phyloP scores from a whole-genome alignment of 2,888 invertebrate species.

The Nomada fabriciana region DNA sequence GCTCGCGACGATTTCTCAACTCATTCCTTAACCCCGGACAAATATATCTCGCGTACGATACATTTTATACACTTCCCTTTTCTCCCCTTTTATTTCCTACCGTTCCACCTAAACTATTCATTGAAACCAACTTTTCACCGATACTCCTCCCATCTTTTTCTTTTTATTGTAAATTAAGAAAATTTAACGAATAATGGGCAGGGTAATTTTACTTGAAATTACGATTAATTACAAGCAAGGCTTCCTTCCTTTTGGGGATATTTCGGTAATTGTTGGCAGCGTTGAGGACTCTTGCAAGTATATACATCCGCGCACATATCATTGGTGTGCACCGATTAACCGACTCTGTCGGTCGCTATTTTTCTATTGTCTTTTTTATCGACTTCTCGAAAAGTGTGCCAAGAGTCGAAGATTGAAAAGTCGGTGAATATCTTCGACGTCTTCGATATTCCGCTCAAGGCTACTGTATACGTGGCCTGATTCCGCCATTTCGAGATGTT shows the following conservation, averaged over 20 bases:
- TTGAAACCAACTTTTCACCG: background rate
- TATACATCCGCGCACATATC: background rate
- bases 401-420: conserved; percentile 64
- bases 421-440: conserved; percentile 60
- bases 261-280: background rate
- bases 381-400: conserved; percentile 56
- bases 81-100: background rate
- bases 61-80: conserved; percentile 41
- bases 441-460: conserved; percentile 65
- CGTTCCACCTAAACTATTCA: background rate
- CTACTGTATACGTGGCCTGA: conserved; percentile 63
- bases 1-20: conserved; percentile 70
- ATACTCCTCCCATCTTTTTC: background rate
- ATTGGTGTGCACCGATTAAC: conserved; percentile 43
- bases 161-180: background rate
- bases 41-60: conserved; percentile 69
- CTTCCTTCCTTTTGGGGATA: too few relatives aligned
- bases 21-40: conserved; percentile 71
- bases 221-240: background rate
- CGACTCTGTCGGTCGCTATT: conserved; percentile 39
- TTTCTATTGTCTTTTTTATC: conserved; percentile 59
- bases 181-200: background rate
- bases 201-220: background rate
- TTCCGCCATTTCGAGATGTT: conserved; percentile 61
- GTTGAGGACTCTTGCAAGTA: background rate